Base-by-base conservation (phyloP, 1,140 invertebrate species). In the Diabrotica undecimpunctata region DNA sequence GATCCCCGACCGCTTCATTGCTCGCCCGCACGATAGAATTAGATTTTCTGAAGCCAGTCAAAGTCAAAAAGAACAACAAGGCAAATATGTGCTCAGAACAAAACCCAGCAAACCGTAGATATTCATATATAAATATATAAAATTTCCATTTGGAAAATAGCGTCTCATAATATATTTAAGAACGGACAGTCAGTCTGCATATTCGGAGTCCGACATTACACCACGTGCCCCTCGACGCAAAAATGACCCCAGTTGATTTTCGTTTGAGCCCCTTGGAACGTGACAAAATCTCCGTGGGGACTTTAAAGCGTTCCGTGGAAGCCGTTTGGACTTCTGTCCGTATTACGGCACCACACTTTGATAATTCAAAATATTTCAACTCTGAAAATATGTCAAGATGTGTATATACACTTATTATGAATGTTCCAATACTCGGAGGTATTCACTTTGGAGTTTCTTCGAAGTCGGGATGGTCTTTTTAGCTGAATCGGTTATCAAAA, bases 221-320 rank as follows among this genome's bases (percentile, higher is more conserved):
- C 46, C 56, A 25, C 9, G 54, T 57, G 62, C 61, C 54, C 57
- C 66, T 53, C 53, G 64, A 55, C 58, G 54, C 57, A 58, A 62
- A 74, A 71, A 70, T 68, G 67, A 69, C 71, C 71, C 69, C 72
- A 70, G 70, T 71, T 66, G 69, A 72, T 72, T 67, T 46, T 46
- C 41, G 41, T 69, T 69, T 71, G 68, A 68, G 73, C 71, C 74
- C 68, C 66, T 56, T 68, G 66, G 74, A 72, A 78, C 75, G 77
- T 78, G 77, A 78, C 77, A 78, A 78, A 78, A 78, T 77, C 77
- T 78, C 77, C 77, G 71, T 70, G 64, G 77, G 77, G 77, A 78
- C 66, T 71, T 72, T 70, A 72, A 71, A 70, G 62, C 59, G 54
- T 63, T 51, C 51, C 50, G 62, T 65, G 46, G 53, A 59, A 54